These are phyloP conservation scores for Menidia menidia DNA, from an alignment of 2,797 vertebrate genomes.

Conservation along the genomic window DNA sequence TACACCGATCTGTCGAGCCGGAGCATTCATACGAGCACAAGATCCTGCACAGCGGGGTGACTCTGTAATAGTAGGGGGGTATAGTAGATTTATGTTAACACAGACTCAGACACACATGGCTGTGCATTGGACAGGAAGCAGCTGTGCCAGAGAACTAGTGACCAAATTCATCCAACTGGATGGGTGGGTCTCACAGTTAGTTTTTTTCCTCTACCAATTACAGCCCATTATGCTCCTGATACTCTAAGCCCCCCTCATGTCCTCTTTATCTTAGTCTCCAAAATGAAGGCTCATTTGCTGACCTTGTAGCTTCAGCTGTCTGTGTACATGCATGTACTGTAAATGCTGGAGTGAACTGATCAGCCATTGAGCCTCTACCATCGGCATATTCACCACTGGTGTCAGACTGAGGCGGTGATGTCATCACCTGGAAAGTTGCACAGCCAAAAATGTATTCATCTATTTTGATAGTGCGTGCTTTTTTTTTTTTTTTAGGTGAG, in stretches of 20 bases:
- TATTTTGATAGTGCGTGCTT: not conserved
- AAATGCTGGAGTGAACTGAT: not conserved
- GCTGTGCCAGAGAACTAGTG: conserved; percentile 27
- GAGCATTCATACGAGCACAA: conserved; percentile 21
- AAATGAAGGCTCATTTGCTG: conserved; percentile 25
- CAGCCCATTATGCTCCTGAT: conserved; percentile 56
- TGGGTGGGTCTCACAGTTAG: no score
- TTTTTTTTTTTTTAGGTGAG: not conserved
- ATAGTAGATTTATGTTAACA: conserved; percentile 16
- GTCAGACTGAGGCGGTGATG: not conserved
- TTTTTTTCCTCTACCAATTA: conserved; percentile 47
- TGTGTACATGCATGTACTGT: not conserved
- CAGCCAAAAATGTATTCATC: conserved; percentile 14
- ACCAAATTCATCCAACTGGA: conserved; percentile 35
- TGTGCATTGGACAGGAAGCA: conserved; percentile 40
- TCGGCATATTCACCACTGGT: conserved; percentile 18
- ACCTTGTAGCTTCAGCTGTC: conserved; percentile 32
- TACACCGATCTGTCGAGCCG: conserved; percentile 45
- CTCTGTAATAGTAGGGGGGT: conserved; percentile 5
- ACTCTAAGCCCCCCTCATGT: conserved; percentile 26
- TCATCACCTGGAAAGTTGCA: conserved; percentile 8
- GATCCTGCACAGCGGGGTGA: conserved; percentile 16
- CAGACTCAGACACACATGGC: conserved; percentile 38
- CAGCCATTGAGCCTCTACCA: conserved; percentile 6
- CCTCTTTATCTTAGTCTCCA: conserved; percentile 5